Base-by-base conservation (phyloP, 2,797 vertebrate species). In the Hozukius guyotensis region DNA sequence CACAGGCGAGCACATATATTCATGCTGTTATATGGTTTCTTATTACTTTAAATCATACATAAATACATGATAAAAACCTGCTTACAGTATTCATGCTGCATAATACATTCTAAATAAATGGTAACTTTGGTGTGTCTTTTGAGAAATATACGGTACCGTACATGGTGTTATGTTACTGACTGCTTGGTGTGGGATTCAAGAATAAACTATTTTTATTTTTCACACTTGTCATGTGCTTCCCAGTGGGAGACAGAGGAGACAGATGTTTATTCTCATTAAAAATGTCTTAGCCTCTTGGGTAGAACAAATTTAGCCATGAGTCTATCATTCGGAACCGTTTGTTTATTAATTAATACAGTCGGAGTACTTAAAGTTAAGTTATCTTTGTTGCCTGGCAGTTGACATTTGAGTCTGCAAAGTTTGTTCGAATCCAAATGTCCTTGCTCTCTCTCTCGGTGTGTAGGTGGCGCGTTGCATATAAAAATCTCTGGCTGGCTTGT, bases 221-320 rank as follows among this genome's bases (percentile, higher is more conserved):
- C 86, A 78, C 78, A 82, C 83, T 86, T 80, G 84, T 91, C 86
- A 87, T 78, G 73, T 75, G 68, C 52, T 64, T 91, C 86, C 89
- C 88, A 64, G 82, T 56, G 71, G 87, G 80, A 80, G 53, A 14
- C 60, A 74, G 68, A 74, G 55, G 38, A 87, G 81, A 85, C 91
- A 92, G 90, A 90, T 92, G 91, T 93, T 92, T 70, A 42, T 85
- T 85, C 90, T 91, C 89, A 92, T 93, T 91, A 92, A 92, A 92
- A 90, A 62, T 59, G 59, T 60, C 80, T 74, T 7, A 8, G 77
- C 81, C 90, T 84, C 90, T 76, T 81, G 91, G 81, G 91, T 76
- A 14, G 83, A 87, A 84, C 78, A 90, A 71, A 91, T 90, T 87
- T 90, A 92, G 85, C 81, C 77, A 78, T 18, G 60, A 86, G 74